Evolutionary conservation across 2,797 vertebrate species (phyloP), one percentile per base, ranked within the genome.

Genomic region (Rhabdophis nuchalis): DNA sequence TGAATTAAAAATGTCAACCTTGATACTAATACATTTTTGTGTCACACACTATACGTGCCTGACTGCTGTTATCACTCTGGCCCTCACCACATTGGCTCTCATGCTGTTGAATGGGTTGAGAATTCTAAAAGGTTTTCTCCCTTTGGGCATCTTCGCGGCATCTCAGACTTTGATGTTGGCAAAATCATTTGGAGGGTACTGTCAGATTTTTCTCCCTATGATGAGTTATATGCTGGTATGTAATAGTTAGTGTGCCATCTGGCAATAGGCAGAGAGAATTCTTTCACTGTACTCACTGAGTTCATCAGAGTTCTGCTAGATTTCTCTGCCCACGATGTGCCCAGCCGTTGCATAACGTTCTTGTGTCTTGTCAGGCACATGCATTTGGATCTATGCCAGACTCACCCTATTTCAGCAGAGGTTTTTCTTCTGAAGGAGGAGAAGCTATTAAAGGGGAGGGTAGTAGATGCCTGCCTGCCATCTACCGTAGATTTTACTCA

Each of bases 401-500:
- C 89, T 93, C 77, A 88, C 54, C 85, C 93, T 91, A 61, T 92
- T 93, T 60, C 54, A 92, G 93, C 56, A 91, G 29, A 95, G 94
- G 90, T 88, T 58, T 94, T 95, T 93, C 87, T 96, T 95, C 92
- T 94, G 46, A 90, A 94, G 89, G 90, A 93, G 88, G 77, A 89
- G 92, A 88, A 88, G 92, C 95, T 95, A 93, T 88, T 89, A 91
- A 92, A 95, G 92, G 93, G 91, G 94, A 94, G 93, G 88, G 61
- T 93, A 72, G 92, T 95, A 92, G 91, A 77, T 82, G 64, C 86
- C n/a, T 89, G 85, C 91, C 89, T 94, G 87, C 92, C 77, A 32
- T 91, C 89, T 93, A 92, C 36, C 88, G 54, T 93, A 94, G 41
- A 88, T 91, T 94, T 60, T 88, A 25, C 72, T 94, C 18, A 87